Percentiles rank a stretch among this genome's conserved stretches.
Evolutionary conservation across 2,888 invertebrate species (phyloP).

Genomic region (Tigriopus californicus): DNA sequence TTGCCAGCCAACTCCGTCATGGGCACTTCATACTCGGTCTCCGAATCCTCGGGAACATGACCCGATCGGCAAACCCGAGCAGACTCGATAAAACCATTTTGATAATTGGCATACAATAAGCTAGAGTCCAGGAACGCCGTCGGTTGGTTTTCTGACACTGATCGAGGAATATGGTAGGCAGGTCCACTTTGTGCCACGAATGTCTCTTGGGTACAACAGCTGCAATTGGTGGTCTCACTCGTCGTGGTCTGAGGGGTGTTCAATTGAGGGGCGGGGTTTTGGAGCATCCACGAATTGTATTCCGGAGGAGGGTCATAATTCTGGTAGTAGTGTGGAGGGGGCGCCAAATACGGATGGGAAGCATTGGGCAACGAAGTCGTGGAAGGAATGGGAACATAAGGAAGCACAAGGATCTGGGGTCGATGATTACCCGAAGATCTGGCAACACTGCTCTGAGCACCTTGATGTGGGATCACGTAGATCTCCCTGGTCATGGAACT

Average conservation of each 20-base stretch:
- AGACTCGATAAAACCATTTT: neutral
- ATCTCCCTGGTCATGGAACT: too few relatives aligned
- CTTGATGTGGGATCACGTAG: too few relatives aligned
- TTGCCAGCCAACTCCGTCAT: neutral
- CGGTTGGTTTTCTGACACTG: too few relatives aligned
- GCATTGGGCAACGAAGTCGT: neutral
- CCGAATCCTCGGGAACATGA: neutral
- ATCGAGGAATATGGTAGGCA: too few relatives aligned
- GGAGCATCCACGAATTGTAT: neutral
- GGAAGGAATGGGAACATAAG: neutral
- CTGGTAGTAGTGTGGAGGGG: neutral
- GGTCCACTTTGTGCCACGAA: too few relatives aligned
- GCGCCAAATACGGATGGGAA: neutral
- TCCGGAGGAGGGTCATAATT: constrained; percentile 5
- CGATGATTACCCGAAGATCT: neutral
- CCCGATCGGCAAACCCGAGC: neutral
- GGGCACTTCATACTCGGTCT: too few relatives aligned
- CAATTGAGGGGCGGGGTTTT: too few relatives aligned
- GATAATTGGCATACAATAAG: too few relatives aligned
- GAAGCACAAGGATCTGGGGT: neutral
- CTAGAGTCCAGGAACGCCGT: too few relatives aligned
- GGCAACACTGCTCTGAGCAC: too few relatives aligned
- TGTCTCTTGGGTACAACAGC: neutral
- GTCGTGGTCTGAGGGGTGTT: too few relatives aligned
- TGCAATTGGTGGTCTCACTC: neutral